phyloP scores from a whole-genome alignment of 1,140 invertebrate genomes.

The Bacillus rossius region DNA sequence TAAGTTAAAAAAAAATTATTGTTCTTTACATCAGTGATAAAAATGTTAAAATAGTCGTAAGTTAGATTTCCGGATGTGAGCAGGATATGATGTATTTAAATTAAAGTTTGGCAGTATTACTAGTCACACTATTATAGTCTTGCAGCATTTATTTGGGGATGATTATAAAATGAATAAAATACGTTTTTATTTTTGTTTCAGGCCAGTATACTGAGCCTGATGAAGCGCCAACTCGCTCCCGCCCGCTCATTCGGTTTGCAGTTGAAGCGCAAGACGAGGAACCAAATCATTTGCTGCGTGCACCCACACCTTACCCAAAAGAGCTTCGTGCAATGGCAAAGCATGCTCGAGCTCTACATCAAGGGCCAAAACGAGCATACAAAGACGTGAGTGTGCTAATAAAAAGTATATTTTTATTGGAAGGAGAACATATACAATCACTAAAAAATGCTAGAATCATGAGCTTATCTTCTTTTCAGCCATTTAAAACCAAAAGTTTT shows the following conservation, averaged over 20 bases:
- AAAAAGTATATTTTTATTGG: too few species aligned
- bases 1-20: too few species aligned
- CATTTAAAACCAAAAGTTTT: too few species aligned
- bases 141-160: not conserved
- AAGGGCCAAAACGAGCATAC: slow-evolving; percentile 16
- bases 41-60: too few species aligned
- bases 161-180: not conserved
- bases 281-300: slow-evolving; percentile 60
- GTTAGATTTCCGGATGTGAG: too few species aligned
- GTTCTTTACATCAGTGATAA: too few species aligned
- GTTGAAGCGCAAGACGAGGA: slow-evolving; percentile 53
- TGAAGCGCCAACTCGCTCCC: not conserved
- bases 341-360: slow-evolving; percentile 54
- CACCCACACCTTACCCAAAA: slow-evolving; percentile 90
- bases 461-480: too few species aligned
- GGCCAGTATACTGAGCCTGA: not conserved
- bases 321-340: slow-evolving; percentile 80
- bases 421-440: too few species aligned
- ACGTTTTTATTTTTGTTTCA: not conserved
- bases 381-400: slow-evolving; percentile 2
- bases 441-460: too few species aligned
- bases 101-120: too few species aligned
- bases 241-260: slow-evolving; percentile 60
- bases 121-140: not conserved
- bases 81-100: too few species aligned